A percentile compares a stretch with the other conserved stretches of the same genome.
Evolutionary conservation across 2,113 vertebrate species (phyloP).

Genomic region (Phrynosoma blainvillii): DNA sequence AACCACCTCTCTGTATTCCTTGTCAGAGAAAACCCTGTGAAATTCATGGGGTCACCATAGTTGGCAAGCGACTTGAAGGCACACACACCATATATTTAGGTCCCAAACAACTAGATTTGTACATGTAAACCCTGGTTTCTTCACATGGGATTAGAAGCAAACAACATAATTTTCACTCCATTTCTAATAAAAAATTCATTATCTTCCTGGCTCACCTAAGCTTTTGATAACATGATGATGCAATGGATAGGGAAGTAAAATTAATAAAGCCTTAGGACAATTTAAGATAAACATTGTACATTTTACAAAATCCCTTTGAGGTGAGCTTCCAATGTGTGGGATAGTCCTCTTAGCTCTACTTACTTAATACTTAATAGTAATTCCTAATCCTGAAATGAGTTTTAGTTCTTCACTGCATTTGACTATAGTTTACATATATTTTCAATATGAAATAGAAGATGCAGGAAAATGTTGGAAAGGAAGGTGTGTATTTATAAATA

Average conservation of each 20-base stretch:
- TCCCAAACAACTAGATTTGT: too few species aligned
- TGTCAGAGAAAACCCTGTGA: too few species aligned
- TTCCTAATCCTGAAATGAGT: neutral
- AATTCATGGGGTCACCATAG: too few species aligned
- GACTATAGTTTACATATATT: neutral
- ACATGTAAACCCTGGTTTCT: too few species aligned
- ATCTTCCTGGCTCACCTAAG: neutral
- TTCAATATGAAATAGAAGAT: neutral
- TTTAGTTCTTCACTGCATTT: neutral
- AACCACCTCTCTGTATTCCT: too few species aligned
- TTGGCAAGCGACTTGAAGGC: too few species aligned
- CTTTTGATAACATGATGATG: neutral
- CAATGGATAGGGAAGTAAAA: neutral
- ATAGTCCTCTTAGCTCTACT: neutral
- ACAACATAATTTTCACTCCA: neutral
- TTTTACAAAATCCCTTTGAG: neutral
- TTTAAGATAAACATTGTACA: neutral
- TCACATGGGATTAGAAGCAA: too few species aligned
- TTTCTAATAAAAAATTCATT: too few species aligned
- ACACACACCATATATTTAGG: too few species aligned
- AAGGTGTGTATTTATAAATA: constrained; percentile 63
- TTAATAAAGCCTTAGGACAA: neutral
- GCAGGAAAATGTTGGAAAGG: constrained; percentile 63
- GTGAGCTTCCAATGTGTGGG: neutral
- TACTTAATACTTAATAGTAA: neutral